A percentile compares a stretch with the other conserved stretches of the same genome.
phyloP scores from a whole-genome alignment of 2,888 invertebrate genomes.

The Drosophila prostipennis region DNA sequence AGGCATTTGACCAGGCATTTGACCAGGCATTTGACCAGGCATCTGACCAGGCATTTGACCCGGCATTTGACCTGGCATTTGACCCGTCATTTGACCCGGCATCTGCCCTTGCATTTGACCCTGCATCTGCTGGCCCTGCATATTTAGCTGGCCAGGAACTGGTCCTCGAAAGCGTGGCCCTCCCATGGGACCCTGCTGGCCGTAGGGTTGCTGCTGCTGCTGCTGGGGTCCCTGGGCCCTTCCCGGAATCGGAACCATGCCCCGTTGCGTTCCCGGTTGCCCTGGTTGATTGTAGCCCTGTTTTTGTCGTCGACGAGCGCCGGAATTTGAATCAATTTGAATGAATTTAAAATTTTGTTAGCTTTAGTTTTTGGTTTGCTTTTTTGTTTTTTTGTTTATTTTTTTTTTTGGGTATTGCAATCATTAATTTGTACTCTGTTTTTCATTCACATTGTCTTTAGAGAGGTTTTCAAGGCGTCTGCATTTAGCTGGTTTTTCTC shows the following conservation, averaged over 20 bases:
- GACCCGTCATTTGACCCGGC: constrained; percentile 46
- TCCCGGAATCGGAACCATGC: constrained; percentile 71
- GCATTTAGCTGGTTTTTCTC: constrained; percentile 48
- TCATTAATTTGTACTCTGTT: constrained; percentile 72
- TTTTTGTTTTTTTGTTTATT: constrained; percentile 12
- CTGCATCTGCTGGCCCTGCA: constrained; percentile 68
- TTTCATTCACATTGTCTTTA: constrained; percentile 75
- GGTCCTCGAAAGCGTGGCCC: constrained; percentile 80
- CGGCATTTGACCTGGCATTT: constrained; percentile 66
- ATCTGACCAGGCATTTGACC: constrained; percentile 72
- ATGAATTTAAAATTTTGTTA: constrained; percentile 80
- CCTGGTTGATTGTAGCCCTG: constrained; percentile 80
- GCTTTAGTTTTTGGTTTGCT: constrained; percentile 45
- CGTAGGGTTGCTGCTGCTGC: constrained; percentile 83
- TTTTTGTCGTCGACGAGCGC: constrained; percentile 44
- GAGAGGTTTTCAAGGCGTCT: constrained; percentile 58
- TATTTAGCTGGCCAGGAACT: constrained; percentile 71
- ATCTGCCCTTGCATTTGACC: constrained; percentile 68
- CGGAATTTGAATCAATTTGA: constrained; percentile 77
- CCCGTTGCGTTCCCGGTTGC: constrained; percentile 73
- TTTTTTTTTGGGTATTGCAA: constrained; percentile 55
- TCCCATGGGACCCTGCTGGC: constrained; percentile 83
- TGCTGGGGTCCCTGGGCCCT: constrained; percentile 84
- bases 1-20: constrained; percentile 67
- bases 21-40: constrained; percentile 60